Percentiles rank a stretch among this genome's conserved stretches.
Evolutionary conservation across 2,113 vertebrate species (phyloP).

Genomic region (Glareola pratincola): DNA sequence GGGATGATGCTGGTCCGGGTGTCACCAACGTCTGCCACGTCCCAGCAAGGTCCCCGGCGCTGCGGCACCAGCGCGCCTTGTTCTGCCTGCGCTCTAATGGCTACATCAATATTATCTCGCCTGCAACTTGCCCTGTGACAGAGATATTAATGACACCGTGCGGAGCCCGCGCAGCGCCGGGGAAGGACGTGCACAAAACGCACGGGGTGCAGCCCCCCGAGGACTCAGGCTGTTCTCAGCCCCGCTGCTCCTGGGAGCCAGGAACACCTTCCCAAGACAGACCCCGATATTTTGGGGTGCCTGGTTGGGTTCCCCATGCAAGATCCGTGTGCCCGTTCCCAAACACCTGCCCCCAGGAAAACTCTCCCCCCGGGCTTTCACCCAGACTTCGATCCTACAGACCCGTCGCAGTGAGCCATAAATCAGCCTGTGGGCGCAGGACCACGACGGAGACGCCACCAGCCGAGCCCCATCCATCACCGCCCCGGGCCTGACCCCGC

Average conservation of each 20-base stretch:
- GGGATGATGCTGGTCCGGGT: rapidly evolving
- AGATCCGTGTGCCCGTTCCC: rapidly evolving
- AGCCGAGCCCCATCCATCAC: not conserved
- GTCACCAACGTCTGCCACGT: rapidly evolving
- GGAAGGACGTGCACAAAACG: not conserved
- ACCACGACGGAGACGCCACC: not conserved
- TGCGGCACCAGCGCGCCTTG: not conserved
- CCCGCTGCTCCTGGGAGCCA: not conserved
- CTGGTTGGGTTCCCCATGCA: rapidly evolving
- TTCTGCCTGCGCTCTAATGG: not conserved
- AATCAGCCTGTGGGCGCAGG: not conserved
- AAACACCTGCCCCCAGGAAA: not conserved
- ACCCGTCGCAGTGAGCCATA: not conserved
- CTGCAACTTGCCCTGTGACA: not conserved
- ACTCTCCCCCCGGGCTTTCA: not conserved
- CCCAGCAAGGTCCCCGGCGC: not conserved
- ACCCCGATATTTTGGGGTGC: rapidly evolving
- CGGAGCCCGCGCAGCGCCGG: not conserved
- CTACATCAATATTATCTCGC: slow-evolving; percentile 13
- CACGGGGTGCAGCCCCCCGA: rapidly evolving
- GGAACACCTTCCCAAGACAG: not conserved
- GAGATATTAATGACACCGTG: not conserved
- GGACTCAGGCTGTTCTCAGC: not conserved
- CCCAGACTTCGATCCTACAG: not conserved
- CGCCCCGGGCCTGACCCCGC: rapidly evolving